phyloP scores from a whole-genome alignment of 1,140 invertebrate genomes.

The Danaus melanippus region DNA sequence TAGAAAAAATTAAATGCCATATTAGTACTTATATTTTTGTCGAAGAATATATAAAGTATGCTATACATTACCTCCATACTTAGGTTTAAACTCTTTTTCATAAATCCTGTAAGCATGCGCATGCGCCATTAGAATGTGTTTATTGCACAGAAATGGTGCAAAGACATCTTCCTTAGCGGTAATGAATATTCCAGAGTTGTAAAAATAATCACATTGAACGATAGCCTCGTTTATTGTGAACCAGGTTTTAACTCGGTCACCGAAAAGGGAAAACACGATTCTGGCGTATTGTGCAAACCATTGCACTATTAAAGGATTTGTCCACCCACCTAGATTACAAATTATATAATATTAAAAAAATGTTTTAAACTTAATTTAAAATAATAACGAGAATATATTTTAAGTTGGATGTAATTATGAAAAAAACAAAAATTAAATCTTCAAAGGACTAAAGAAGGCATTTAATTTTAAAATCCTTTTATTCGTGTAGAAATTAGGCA shows the following conservation, averaged over 20 bases:
- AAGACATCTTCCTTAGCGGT: conserved; percentile 13
- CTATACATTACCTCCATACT: conserved; percentile 10
- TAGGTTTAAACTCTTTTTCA: conserved; percentile 10
- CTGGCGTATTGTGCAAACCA: conserved; percentile 21
- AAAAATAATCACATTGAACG: conserved; percentile 15
- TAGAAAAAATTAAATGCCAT: conserved; percentile 5
- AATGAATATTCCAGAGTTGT: conserved; percentile 9
- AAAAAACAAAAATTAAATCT: neutral
- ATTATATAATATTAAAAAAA: neutral
- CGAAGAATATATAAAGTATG: neutral
- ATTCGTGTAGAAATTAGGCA: too few relatives aligned
- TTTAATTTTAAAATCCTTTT: neutral
- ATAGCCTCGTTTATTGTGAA: conserved; percentile 19
- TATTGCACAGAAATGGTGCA: conserved; percentile 19
- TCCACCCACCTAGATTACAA: conserved; percentile 17
- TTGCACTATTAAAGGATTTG: conserved; percentile 19
- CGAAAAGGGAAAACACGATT: conserved; percentile 12
- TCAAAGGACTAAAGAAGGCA: conserved; percentile 1
- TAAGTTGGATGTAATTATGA: neutral
- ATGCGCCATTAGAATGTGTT: conserved; percentile 17
- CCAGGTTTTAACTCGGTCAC: conserved; percentile 19
- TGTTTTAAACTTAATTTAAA: neutral
- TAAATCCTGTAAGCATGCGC: conserved; percentile 19
- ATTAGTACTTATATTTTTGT: neutral
- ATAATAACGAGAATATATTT: neutral